phyloP scores from a whole-genome alignment of 2,888 invertebrate genomes.

The Chalcis sispes region DNA sequence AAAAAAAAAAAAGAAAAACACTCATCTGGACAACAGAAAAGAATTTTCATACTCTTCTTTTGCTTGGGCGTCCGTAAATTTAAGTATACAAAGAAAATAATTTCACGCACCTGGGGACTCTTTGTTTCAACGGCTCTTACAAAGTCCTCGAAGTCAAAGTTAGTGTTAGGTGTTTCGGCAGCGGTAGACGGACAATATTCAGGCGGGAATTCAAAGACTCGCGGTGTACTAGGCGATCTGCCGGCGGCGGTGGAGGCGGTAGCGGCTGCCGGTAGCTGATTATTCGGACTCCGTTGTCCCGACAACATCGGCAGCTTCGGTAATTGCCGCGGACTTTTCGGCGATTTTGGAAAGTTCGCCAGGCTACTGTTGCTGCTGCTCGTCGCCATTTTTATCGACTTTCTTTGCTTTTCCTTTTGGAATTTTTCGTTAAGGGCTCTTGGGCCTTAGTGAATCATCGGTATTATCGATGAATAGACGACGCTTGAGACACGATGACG shows the following conservation, averaged over 20 bases:
- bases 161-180: slow-evolving; percentile 66
- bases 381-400: slow-evolving; percentile 19
- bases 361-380: slow-evolving; percentile 30
- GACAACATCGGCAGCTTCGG: slow-evolving; percentile 77
- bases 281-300: slow-evolving; percentile 78
- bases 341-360: slow-evolving; percentile 65
- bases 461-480: neutral
- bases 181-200: slow-evolving; percentile 65
- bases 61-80: too few species aligned
- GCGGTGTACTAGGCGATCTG: slow-evolving; percentile 78
- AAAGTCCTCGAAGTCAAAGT: slow-evolving; percentile 69
- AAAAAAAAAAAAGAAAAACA: too few species aligned
- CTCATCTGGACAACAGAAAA: too few species aligned
- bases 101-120: slow-evolving; percentile 53
- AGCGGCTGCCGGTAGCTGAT: slow-evolving; percentile 72
- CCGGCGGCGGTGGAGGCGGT: neutral
- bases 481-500: neutral
- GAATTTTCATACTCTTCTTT: too few species aligned
- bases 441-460: neutral
- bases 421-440: too few species aligned
- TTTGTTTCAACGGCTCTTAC: slow-evolving; percentile 56
- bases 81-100: neutral
- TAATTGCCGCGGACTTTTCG: slow-evolving; percentile 79
- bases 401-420: neutral
- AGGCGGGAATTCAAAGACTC: slow-evolving; percentile 71